Evolutionary conservation across 2,797 vertebrate species (phyloP), one percentile per base, ranked within the genome.

Genomic region (Manis crassicaudata): DNA sequence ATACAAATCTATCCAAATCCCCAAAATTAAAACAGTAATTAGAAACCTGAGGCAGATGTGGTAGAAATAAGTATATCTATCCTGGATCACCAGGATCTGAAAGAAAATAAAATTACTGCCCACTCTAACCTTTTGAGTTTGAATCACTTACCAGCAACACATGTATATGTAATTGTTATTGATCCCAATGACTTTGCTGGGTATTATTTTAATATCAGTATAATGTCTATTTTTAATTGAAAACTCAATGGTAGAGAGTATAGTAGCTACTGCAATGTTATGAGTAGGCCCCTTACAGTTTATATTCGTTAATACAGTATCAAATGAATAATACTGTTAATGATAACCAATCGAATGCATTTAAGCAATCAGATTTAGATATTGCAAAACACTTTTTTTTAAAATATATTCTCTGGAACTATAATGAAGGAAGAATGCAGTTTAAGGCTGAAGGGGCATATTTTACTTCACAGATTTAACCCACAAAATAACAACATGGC

Each of bases 381-480:
- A 67, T 6, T 85, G 50, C 14, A 95, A 93, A 91, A 72, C 32
- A 90, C 54, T 87, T 67, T 93, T 93, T 27, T 86, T 92, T 21
- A 90, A 60, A 46, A 46, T 46, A 67, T 25, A 90, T 52, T 90
- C 89, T 75, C 75, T 87, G 50, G 23, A 75, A 83, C 50, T 90
- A 56, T 63, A 63, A 54, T 29, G 23, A 52, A 94, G 52, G 20
- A 94, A 20, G 68, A 96, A 95, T 70, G 67, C 50, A 95, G 50
- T 89, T 92, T 68, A 94, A 18, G 82, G 89, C 52, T 37, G 0
- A 91, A 83, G n/a, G 17, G 58, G 9, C 37, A 29, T 72, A 90
- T 92, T 96, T 88, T 79, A 89, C 37, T 90, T 70, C 46, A 46
- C 60, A 93, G 23, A 93, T 94, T 86, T 88, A 92, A 92, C n/a